These are phyloP conservation scores for Gadus macrocephalus DNA, from an alignment of 2,113 vertebrate genomes.

Conservation along the genomic window DNA sequence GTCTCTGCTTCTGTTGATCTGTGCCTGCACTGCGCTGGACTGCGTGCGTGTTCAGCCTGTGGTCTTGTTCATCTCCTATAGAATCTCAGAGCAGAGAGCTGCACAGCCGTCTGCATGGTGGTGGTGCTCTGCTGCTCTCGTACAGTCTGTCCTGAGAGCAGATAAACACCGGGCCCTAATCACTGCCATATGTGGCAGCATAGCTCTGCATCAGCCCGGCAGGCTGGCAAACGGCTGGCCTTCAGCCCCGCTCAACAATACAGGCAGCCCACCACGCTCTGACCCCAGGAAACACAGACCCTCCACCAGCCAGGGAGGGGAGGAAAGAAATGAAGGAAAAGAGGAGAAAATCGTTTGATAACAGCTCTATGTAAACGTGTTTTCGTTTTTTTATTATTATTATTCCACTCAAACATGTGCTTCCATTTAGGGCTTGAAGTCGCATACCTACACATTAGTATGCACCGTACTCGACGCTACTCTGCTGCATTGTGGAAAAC, in stretches of 20 bases:
- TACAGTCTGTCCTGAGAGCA: slow-evolving; percentile 51
- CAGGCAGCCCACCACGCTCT: slow-evolving; percentile 17
- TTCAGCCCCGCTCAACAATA: slow-evolving; percentile 41
- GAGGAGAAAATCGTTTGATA: slow-evolving; percentile 57
- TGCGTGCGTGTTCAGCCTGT: not conserved
- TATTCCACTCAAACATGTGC: slow-evolving; percentile 65
- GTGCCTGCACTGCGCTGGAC: not conserved
- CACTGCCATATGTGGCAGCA: slow-evolving; percentile 71
- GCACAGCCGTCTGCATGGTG: too few species aligned
- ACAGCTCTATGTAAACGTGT: slow-evolving; percentile 65
- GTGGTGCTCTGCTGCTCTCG: slow-evolving; percentile 6
- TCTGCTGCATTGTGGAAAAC: slow-evolving; percentile 38
- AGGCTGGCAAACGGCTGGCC: not conserved
- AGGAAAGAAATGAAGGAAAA: slow-evolving; percentile 21
- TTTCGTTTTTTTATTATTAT: slow-evolving; percentile 23
- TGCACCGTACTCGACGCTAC: slow-evolving; percentile 25
- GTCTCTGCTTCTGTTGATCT: not conserved
- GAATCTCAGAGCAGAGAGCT: not conserved
- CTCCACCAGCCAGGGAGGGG: slow-evolving; percentile 63
- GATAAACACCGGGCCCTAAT: slow-evolving; percentile 69
- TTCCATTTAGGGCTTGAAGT: slow-evolving; percentile 75
- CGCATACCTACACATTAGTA: slow-evolving; percentile 69
- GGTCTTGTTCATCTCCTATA: not conserved
- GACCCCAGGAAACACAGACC: slow-evolving; percentile 50
- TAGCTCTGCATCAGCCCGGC: slow-evolving; percentile 50